phyloP scores from a whole-genome alignment of 2,797 vertebrate genomes.

The Nasua narica region DNA sequence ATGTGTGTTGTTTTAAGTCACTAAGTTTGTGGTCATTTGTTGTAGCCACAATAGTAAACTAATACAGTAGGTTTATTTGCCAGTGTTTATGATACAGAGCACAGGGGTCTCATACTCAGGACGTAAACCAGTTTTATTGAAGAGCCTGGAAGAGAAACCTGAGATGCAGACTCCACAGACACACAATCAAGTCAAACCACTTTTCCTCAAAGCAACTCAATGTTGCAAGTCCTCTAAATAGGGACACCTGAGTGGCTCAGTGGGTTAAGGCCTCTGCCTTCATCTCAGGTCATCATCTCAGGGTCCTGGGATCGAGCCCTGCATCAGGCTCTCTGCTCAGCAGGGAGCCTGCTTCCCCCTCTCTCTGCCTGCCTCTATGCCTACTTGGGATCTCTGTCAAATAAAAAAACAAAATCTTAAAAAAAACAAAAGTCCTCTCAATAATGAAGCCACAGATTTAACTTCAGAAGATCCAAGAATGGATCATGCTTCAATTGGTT shows the following conservation, averaged over 20 bases:
- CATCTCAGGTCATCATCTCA: background rate
- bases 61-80: background rate
- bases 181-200: background rate
- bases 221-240: no score
- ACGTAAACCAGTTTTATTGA: background rate
- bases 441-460: background rate
- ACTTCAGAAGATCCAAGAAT: background rate
- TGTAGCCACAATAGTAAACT: background rate
- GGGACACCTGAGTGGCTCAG: background rate
- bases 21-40: background rate
- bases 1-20: background rate
- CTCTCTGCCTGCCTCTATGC: background rate
- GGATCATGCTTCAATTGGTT: background rate
- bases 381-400: background rate
- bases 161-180: background rate
- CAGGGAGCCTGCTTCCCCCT: background rate
- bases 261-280: background rate
- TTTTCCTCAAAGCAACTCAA: background rate
- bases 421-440: background rate
- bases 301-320: background rate
- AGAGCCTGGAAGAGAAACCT: background rate
- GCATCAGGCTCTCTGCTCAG: background rate
- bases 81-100: background rate
- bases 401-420: background rate
- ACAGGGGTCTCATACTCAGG: background rate